A percentile compares a stretch with the other conserved stretches of the same genome.
phyloP scores from a whole-genome alignment of 2,888 invertebrate genomes.

The Drosophila antonietae region DNA sequence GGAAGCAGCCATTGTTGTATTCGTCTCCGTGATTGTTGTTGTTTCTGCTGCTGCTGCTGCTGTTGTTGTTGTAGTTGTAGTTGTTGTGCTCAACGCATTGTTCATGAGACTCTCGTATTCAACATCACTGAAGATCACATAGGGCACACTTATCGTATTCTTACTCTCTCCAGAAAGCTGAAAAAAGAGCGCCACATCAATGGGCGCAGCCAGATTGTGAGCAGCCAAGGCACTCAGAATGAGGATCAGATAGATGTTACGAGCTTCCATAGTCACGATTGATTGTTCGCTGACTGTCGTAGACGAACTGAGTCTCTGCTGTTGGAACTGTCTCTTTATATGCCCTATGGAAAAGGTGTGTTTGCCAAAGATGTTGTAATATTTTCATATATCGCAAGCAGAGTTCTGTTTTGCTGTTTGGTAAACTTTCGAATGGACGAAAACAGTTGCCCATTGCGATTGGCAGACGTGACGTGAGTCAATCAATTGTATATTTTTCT shows the following conservation, averaged over 20 bases:
- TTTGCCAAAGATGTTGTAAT: not conserved
- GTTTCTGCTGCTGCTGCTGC: not conserved
- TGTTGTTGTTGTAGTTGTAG: not conserved
- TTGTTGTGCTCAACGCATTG: slow-evolving; percentile 24
- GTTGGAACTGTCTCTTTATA: slow-evolving; percentile 30
- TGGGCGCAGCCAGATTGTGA: not conserved
- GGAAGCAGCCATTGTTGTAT: not conserved
- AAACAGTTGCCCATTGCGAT: slow-evolving; percentile 42
- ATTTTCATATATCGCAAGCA: not conserved
- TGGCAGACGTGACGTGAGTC: slow-evolving; percentile 36
- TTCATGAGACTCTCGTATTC: slow-evolving; percentile 38
- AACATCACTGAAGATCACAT: slow-evolving; percentile 36
- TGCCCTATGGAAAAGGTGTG: slow-evolving; percentile 3
- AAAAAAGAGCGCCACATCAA: slow-evolving; percentile 4
- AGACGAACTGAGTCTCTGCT: slow-evolving; percentile 26
- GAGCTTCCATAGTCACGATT: slow-evolving; percentile 21
- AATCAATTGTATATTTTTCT: not conserved
- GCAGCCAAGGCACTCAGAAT: slow-evolving; percentile 10
- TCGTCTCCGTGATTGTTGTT: not conserved
- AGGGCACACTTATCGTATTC: slow-evolving; percentile 41
- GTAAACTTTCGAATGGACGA: slow-evolving; percentile 1
- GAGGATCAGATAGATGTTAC: slow-evolving; percentile 3
- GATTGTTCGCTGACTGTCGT: not conserved
- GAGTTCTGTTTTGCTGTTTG: slow-evolving; percentile 23
- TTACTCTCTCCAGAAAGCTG: slow-evolving; percentile 4